Conservation (phyloP, 2,113 vertebrate genomes). For the Crotalus helleri region DNA sequence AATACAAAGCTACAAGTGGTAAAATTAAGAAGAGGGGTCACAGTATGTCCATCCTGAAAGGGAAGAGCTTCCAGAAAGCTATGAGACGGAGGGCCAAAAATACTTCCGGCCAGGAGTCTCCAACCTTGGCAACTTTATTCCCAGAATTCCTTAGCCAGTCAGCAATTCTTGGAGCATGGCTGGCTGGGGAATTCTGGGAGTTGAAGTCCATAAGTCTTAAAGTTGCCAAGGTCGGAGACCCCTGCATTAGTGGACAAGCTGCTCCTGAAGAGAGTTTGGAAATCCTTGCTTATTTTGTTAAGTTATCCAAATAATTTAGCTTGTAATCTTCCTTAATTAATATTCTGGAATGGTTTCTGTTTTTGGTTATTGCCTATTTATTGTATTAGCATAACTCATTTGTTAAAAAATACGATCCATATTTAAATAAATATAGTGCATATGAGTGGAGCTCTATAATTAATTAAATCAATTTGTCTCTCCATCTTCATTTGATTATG, state of each 20-base stretch:
- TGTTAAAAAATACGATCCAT: not conserved
- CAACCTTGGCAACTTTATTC: too few species aligned
- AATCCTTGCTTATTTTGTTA: conserved; percentile 12
- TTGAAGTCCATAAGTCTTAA: not conserved
- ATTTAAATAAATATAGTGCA: not conserved
- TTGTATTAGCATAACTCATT: not conserved
- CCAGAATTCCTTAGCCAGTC: too few species aligned
- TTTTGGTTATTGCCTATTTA: not conserved
- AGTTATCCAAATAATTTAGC: not conserved
- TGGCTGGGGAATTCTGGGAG: too few species aligned
- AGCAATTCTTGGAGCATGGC: too few species aligned
- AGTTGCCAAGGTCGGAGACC: not conserved
- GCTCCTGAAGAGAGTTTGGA: not conserved
- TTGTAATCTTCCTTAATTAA: fast-evolving
- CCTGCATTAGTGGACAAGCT: not conserved
- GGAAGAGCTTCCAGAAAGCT: too few species aligned
- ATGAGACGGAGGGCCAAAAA: too few species aligned
- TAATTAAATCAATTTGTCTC: not conserved
- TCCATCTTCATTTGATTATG: not conserved
- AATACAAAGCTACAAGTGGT: too few species aligned
- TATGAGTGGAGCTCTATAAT: not conserved
- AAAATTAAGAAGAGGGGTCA: too few species aligned
- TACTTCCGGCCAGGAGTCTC: too few species aligned
- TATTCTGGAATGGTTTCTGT: not conserved
- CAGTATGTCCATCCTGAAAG: too few species aligned